Evolutionary conservation across 1,140 invertebrate species (phyloP), one percentile per base, ranked within the genome.

Genomic region (Popillia japonica): DNA sequence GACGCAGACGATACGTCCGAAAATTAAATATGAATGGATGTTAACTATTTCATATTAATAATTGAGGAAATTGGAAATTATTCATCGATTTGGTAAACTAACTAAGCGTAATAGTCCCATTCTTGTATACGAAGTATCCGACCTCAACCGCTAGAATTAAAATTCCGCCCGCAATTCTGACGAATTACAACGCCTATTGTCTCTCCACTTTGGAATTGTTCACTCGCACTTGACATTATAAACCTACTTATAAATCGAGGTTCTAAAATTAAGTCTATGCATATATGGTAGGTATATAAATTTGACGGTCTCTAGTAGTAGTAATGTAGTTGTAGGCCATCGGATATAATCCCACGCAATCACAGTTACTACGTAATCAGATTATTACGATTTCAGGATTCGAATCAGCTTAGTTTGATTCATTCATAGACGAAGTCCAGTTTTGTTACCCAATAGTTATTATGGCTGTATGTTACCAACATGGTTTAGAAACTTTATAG

Each of bases 231-330:
- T 68, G 61, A 20, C 22, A 68, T 68, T 68, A 68, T 68, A 68
- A 68, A 68, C 61, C 61, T 68, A 68, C 61, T 68, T 68, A 68
- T 22, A 68, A 68, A 68, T 68, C 61, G 61, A 68, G 61, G 61
- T 68, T 22, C 61, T 34, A 68, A 68, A 68, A 10, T 34, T 68
- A 68, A 68, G 10, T 22, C 6, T 68, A 10, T n/a, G 14, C 14
- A 3, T 55, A n/a, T 55, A 7, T n/a, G 14, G 3, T 14, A 3
- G 48, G 6, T 55, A 55, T n/a, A 55, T 55, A 55, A 55, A 55
- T 55, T 55, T 55, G 48, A 55, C 27, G 27, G 27, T 34, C 27
- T 34, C 27, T 34, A 34, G 27, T 34, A 34, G 27, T 55, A 6
- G 48, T 17, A 55, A 17, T 17, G 48, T 17, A 17, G n/a, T 17